Conservation (phyloP, 1,140 invertebrate genomes). For the Drosophila funebris region DNA sequence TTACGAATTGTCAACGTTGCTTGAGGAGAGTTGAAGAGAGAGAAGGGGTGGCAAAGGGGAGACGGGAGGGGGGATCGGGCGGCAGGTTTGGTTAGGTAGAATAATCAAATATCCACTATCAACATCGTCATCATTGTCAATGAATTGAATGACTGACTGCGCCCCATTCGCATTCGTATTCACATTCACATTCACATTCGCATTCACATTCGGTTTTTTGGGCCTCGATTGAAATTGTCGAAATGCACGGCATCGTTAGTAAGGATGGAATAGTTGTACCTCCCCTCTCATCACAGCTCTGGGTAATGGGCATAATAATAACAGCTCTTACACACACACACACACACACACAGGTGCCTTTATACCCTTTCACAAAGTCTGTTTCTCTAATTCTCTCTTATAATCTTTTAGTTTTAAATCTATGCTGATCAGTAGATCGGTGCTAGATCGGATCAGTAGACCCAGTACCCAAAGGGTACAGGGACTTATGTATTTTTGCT, state of each 20-base stretch:
- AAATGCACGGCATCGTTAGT: slow-evolving; percentile 63
- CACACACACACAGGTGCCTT: not conserved
- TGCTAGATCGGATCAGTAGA: too few relatives aligned
- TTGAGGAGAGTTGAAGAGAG: too few relatives aligned
- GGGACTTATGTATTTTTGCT: too few relatives aligned
- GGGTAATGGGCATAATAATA: slow-evolving; percentile 44
- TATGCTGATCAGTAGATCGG: too few relatives aligned
- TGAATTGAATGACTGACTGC: slow-evolving; percentile 73
- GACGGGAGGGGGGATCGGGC: not conserved
- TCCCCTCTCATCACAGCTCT: not conserved
- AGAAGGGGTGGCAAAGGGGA: too few relatives aligned
- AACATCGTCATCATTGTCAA: slow-evolving; percentile 75
- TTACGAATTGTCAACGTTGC: slow-evolving; percentile 77
- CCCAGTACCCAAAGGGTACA: too few relatives aligned
- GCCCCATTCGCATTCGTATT: slow-evolving; percentile 8
- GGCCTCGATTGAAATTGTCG: slow-evolving; percentile 63
- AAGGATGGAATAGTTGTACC: not conserved
- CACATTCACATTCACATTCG: not conserved
- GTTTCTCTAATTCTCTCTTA: too few relatives aligned
- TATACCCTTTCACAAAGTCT: not conserved
- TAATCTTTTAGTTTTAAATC: too few relatives aligned
- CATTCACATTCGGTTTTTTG: slow-evolving; percentile 12
- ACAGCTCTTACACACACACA: slow-evolving; percentile 4
- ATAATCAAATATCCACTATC: slow-evolving; percentile 71
- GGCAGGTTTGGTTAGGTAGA: not conserved